Conservation (phyloP, 2,888 invertebrate species). For the Drosophila rellima region DNA sequence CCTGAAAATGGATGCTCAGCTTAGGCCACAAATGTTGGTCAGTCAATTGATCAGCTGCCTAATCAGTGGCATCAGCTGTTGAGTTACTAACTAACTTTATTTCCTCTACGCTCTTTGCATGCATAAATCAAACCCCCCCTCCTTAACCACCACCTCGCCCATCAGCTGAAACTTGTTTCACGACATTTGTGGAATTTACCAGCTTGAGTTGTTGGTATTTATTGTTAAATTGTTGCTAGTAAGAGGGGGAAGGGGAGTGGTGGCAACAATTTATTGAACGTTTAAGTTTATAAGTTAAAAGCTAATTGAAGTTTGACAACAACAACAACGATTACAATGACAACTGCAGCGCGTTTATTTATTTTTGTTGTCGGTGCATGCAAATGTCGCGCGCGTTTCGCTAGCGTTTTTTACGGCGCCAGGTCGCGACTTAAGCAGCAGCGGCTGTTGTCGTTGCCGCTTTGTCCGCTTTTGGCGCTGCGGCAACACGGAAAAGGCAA, state of each 20-base stretch:
- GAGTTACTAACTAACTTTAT: conserved; percentile 57
- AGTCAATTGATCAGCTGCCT: conserved; percentile 33
- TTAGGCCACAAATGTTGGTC: conserved; percentile 4
- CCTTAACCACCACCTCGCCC: background rate
- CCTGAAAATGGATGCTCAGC: conserved; percentile 20
- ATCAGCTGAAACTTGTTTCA: conserved; percentile 62
- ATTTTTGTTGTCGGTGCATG: conserved; percentile 42
- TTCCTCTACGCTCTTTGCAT: conserved; percentile 46
- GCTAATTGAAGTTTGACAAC: conserved; percentile 75
- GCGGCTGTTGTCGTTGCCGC: background rate
- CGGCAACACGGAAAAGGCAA: conserved; percentile 63
- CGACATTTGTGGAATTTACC: conserved; percentile 56
- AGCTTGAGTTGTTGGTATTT: conserved; percentile 53
- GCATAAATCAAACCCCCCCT: conserved; percentile 59
- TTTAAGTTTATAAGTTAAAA: conserved; percentile 73
- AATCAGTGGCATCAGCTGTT: conserved; percentile 24
- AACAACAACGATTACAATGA: conserved; percentile 34
- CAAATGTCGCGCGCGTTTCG: conserved; percentile 56
- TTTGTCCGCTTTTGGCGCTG: conserved; percentile 51
- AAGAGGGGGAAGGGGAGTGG: background rate
- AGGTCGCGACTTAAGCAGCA: conserved; percentile 31
- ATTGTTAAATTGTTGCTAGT: conserved; percentile 40
- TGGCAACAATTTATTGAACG: conserved; percentile 69
- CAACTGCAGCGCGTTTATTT: conserved; percentile 15
- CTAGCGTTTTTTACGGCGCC: conserved; percentile 40